Evolutionary conservation across 2,113 vertebrate species (phyloP), one percentile per base, ranked within the genome.

Genomic region (Grammomys surdaster): DNA sequence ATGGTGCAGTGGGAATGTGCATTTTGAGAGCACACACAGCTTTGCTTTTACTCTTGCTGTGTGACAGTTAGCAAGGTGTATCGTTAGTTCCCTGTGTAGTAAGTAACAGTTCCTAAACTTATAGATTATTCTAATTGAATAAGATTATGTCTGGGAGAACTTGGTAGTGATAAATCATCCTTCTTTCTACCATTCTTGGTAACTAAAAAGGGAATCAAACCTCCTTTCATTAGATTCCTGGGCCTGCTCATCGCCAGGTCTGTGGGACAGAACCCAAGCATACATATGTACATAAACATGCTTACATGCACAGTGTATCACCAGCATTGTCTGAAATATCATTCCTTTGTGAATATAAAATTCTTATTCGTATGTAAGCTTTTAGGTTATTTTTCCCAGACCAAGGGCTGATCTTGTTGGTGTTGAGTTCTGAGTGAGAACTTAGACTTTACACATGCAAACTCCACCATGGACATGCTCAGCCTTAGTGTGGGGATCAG

Each of bases 71-170:
- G 36, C 46, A 92, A 70, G 46, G 43, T 73, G 5, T 8, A 40
- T 28, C 20, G 12, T 88, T 56, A 26, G 11, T 54, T 95, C 14
- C 89, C 63, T 65, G 0, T 96, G 51, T 76, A 84, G n/a, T 77
- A 91, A 28, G 28, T 48, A 69, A 89, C 72, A 48, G 36, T 85
- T 73, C 7, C 36, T 65, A 36, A 85, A 90, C 85, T 72, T 90
- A 19, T 7, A 76, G 48, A 7, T 84, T 91, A 58, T 60, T 93
- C 48, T 92, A 58, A 91, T 85, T 91, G 67, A 94, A 70, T 82
- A 90, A 36, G 51, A 93, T 7, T 91, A 54, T 82, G 51, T 76
- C 17, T 72, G 14, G 65, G 12, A 31, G 1, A 84, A 16, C 24
- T 70, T 16, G 19, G 14, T 90, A 81, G 36, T 78, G 31, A n/a